These are phyloP conservation scores for Pseudomyrmex sp. DNA, from an alignment of 1,140 invertebrate genomes.

Conservation along the genomic window DNA sequence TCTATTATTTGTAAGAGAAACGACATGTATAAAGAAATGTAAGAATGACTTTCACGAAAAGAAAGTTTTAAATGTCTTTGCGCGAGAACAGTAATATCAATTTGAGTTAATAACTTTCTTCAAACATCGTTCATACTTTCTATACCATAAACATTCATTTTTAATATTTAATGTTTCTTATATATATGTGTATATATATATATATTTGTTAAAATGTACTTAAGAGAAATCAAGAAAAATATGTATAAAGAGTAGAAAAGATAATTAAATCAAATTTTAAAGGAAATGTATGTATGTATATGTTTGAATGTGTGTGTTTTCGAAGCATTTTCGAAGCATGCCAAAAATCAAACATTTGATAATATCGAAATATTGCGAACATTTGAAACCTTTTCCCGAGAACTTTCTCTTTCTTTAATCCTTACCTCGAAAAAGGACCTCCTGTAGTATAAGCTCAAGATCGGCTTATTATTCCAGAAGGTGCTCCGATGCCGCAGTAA, in stretches of 20 bases:
- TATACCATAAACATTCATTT: not conserved
- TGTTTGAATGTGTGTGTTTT: no score
- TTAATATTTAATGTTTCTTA: no score
- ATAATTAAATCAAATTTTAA: no score
- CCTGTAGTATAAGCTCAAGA: not conserved
- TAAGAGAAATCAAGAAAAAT: no score
- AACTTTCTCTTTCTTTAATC: slow-evolving; percentile 26
- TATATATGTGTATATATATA: no score
- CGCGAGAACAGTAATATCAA: slow-evolving; percentile 3
- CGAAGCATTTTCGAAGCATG: not conserved
- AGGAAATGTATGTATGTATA: no score
- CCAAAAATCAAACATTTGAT: not conserved
- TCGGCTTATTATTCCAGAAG: slow-evolving; percentile 75
- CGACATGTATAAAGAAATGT: not conserved
- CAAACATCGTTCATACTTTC: slow-evolving; percentile 9
- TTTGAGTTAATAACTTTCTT: slow-evolving; percentile 36
- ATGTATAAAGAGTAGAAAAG: no score
- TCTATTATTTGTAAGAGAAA: not conserved
- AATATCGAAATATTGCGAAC: slow-evolving; percentile 40
- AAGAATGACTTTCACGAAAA: slow-evolving; percentile 30
- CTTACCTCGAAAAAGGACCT: slow-evolving; percentile 31
- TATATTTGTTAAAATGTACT: no score
- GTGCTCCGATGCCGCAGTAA: slow-evolving; percentile 49
- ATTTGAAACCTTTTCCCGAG: slow-evolving; percentile 16
- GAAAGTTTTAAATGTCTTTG: slow-evolving; percentile 12